Evolutionary conservation across 2,113 vertebrate species (phyloP).

Genomic region (Rallus limicola): DNA sequence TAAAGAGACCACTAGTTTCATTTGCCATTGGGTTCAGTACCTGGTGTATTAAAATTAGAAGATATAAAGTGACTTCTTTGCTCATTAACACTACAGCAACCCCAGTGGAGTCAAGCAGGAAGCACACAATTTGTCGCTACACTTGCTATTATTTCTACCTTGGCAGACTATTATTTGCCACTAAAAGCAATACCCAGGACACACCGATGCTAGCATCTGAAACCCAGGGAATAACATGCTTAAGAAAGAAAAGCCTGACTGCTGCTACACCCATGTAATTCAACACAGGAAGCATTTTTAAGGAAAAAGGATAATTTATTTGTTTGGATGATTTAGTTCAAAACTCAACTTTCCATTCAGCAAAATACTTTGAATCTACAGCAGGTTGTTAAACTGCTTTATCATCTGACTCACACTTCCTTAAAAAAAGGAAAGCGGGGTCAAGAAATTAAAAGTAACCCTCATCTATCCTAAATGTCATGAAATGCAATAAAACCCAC

Average conservation of each 20-base stretch:
- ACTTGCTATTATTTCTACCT: not conserved
- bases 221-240: not conserved
- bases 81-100: not conserved
- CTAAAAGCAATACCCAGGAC: not conserved
- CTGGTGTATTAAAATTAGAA: not conserved
- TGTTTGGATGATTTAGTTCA: not conserved
- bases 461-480: not conserved
- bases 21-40: not conserved
- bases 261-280: not conserved
- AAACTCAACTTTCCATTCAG: not conserved
- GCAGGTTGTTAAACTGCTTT: not conserved
- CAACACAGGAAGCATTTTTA: not conserved
- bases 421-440: not conserved
- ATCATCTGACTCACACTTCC: not conserved
- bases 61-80: not conserved
- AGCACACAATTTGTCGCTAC: not conserved
- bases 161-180: not conserved
- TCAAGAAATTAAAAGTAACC: not conserved
- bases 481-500: not conserved
- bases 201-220: not conserved
- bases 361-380: not conserved
- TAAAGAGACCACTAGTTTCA: not conserved
- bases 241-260: not conserved
- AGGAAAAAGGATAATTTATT: not conserved
- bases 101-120: not conserved